Evolutionary conservation across 2,888 invertebrate genomes (phyloP).

Genomic region (Rotaria magnacalcarata): DNA sequence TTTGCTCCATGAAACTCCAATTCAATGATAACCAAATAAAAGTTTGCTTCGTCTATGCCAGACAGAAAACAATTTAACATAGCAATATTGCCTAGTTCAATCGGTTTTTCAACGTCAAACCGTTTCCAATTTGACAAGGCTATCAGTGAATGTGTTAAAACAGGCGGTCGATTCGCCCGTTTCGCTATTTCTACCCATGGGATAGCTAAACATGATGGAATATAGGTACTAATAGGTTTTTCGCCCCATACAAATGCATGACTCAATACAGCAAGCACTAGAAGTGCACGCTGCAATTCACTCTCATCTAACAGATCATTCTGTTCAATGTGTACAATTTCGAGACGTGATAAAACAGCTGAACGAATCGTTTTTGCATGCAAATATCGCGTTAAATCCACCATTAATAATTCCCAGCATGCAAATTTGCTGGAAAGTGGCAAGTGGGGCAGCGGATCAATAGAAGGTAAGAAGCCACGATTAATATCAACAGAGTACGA

Average conservation of each 20-base stretch:
- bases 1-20: not conserved
- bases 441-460: not conserved
- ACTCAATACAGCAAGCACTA: not conserved
- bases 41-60: not conserved
- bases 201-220: not conserved
- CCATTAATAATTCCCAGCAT: not conserved
- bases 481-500: not conserved
- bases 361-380: not conserved
- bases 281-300: not conserved
- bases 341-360: not conserved
- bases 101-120: not conserved
- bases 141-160: not conserved
- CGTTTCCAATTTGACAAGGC: not conserved
- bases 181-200: not conserved
- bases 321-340: not conserved
- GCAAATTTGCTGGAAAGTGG: slow-evolving; percentile 3
- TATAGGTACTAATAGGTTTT: not conserved
- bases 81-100: not conserved
- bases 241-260: not conserved
- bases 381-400: not conserved
- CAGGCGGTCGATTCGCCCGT: not conserved
- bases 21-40: not conserved
- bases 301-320: not conserved
- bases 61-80: not conserved
- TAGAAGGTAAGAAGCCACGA: not conserved